Percentiles rank a stretch among this genome's conserved stretches.
Conservation (phyloP, 2,888 invertebrate genomes). For the Myopa testacea region DNA sequence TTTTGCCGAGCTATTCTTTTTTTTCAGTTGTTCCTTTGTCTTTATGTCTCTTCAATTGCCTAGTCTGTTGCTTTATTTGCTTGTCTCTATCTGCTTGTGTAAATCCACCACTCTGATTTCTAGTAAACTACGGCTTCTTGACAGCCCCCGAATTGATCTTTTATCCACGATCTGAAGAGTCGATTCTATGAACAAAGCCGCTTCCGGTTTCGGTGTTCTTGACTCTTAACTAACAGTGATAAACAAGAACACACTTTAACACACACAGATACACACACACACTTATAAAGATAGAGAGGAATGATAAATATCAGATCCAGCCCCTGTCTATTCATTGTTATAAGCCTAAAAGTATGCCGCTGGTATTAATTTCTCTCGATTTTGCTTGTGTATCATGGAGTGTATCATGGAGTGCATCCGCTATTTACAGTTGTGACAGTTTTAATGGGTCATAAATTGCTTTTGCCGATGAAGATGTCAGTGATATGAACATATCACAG, state of each 20-base stretch:
- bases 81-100: no score
- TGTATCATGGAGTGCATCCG: background rate
- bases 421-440: constrained; percentile 31
- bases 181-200: constrained; percentile 19
- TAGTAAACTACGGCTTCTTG: no score
- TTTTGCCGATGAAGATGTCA: constrained; percentile 1
- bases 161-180: background rate
- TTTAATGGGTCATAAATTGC: constrained; percentile 40
- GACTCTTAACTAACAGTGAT: background rate
- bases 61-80: no score
- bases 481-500: constrained; percentile 22
- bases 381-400: background rate
- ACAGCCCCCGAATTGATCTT: background rate
- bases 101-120: no score
- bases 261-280: no score
- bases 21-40: no score
- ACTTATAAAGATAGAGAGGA: background rate
- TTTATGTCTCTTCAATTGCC: no score
- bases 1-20: no score
- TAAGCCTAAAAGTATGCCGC: background rate
- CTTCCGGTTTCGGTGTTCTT: background rate
- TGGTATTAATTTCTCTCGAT: background rate
- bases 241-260: background rate
- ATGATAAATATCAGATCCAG: background rate
- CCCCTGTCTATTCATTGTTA: background rate